Evolutionary conservation across 2,888 invertebrate genomes (phyloP), one percentile per base, ranked within the genome.

Genomic region (Phlogophora meticulosa): DNA sequence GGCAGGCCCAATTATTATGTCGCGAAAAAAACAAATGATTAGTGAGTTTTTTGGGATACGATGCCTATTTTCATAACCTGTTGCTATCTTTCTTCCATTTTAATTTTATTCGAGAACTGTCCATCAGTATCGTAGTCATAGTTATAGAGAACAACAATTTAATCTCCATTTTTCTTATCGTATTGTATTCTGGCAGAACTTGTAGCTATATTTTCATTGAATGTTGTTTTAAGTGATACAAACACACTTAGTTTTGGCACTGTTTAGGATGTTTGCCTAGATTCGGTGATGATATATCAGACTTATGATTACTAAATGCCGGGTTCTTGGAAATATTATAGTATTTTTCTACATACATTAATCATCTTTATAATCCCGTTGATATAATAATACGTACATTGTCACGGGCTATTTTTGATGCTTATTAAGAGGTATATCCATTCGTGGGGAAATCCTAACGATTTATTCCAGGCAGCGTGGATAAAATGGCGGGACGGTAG

Each of bases 221-320:
- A 72, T 70, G 49, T 45, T 17, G 17, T 55, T 70, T 55, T 40
- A 70, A 60, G 36, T 72, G 71, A 76, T 38, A 70, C 34, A 49
- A 45, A 76, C 38, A 49, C 20, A 22, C 40, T 40, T 38, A 22
- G 20, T 59, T 59, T 70, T 72, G 72, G 76, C 53, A 76, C 48
- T 59, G 70, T 7, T 34, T 13, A 34, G 0, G 7, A 15, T 40
- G 34, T 42, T 69, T 42, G 15, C 11, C 24, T 55, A 49, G 9
- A 55, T 59, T 34, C 17, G 0, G 11, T 20, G 1, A 70, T 34
- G 1, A 59, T 59, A 38, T 22, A 51, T 60, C 20, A 52, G 17
- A 67, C 15, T 43, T 65, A 40, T 36, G 9, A 24, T 24, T 24
- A 46, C 38, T 46, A 28, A 46, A 65, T 38, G n/a, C 11, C 11